Evolutionary conservation across 1,140 invertebrate species (phyloP).

Genomic region (Euglossa dilemma): DNA sequence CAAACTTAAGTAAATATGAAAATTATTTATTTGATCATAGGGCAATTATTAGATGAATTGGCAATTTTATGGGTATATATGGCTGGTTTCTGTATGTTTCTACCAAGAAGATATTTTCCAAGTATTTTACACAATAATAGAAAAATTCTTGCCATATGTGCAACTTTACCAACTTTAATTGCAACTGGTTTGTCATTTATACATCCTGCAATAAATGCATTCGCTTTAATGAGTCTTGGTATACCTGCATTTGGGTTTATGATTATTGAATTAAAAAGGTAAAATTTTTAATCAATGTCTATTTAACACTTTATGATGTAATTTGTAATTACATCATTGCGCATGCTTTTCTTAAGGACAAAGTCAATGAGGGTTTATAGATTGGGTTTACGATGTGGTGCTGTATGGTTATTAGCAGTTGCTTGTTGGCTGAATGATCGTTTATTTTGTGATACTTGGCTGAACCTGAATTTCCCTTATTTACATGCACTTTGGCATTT

Average conservation of each 20-base stretch:
- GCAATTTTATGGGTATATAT: conserved; percentile 92
- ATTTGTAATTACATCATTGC: conserved; percentile 26
- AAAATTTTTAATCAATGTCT: conserved; percentile 58
- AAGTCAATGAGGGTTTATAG: conserved; percentile 86
- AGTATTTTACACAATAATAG: conserved; percentile 86
- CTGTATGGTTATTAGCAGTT: conserved; percentile 87
- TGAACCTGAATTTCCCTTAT: conserved; percentile 89
- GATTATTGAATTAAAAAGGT: conserved; percentile 86
- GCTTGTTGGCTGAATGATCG: conserved; percentile 90
- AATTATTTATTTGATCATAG: conserved; percentile 71
- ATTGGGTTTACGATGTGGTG: conserved; percentile 86
- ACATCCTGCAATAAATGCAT: conserved; percentile 90
- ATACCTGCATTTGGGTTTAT: conserved; percentile 87
- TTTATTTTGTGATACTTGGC: conserved; percentile 90
- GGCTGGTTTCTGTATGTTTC: conserved; percentile 89
- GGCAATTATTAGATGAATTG: conserved; percentile 90
- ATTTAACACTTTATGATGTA: not conserved
- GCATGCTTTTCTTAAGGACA: conserved; percentile 82
- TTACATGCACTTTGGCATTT: conserved; percentile 92
- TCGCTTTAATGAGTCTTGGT: conserved; percentile 89
- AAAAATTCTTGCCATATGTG: conserved; percentile 83
- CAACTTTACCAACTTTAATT: conserved; percentile 84
- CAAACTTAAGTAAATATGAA: not conserved
- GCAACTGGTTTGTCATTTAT: conserved; percentile 87
- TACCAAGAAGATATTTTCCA: conserved; percentile 88